Evolutionary conservation across 2,888 invertebrate species (phyloP), one percentile per base, ranked within the genome.

Genomic region (Amiota mariae): DNA sequence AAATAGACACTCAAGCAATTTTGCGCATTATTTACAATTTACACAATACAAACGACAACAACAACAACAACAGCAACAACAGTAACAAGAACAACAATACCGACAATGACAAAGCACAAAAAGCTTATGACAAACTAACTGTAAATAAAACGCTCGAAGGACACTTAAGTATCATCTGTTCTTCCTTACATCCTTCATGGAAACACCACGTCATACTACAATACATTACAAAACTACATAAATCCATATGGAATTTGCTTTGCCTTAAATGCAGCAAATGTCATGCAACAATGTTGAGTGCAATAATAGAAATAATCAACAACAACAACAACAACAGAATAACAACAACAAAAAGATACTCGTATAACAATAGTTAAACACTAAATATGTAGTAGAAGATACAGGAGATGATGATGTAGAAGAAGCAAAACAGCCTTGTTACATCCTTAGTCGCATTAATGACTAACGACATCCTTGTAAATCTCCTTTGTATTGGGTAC

Each of bases 381-480:
- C 59, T 18, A 12, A 59, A 59, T 20, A 24, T 24, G 24, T 24
- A 24, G 24, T 24, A 36, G 61, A 4, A 61, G 20, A 10, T 11
- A 0, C 20, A 4, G 20, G 20, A 24, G 61, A 61, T 24, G 24
- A 61, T 13, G 61, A 36, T 36, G 36, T 8, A 13, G 13, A 20
- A 20, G n/a, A 59, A 59, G 59, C 59, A 20, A 59, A 59, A 20
- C 59, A 59, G 20, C 49, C 61, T 20, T 61, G 61, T 71, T 59
- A 56, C 71, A 71, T 49, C 59, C 71, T 71, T 63, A 72, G 57
- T 70, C 49, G 73, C 76, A 76, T 73, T 76, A 76, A 72, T 70
- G 73, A 11, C 73, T 70, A 36, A 36, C 36, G 71, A 11, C 73
- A 76, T 70, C 76, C 73, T 73, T 76, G 76, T 66, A 73, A 54